phyloP scores from a whole-genome alignment of 2,797 vertebrate species.

The Orientallactaga sibirica region DNA sequence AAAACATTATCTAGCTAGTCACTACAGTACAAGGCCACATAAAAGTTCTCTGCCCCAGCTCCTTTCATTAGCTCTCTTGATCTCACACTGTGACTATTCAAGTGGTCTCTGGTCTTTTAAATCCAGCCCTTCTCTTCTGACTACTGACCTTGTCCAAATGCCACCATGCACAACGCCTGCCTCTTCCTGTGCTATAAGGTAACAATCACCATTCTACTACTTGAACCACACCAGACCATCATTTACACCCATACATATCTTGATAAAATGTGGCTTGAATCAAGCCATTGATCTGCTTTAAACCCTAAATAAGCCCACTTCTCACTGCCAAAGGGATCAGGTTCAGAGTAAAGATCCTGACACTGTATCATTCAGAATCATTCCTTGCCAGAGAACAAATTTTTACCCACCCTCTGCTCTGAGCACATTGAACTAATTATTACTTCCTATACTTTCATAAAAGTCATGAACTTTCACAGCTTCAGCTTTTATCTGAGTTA shows the following conservation, averaged over 20 bases:
- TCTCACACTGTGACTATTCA: neutral
- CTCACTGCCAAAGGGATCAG: neutral
- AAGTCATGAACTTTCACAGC: conserved; percentile 43
- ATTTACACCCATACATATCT: neutral
- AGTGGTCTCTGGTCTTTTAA: neutral
- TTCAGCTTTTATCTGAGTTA: conserved; percentile 47
- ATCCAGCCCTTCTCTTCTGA: neutral
- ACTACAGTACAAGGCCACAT: neutral
- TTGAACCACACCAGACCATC: neutral
- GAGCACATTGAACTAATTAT: conserved; percentile 16
- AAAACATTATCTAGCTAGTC: neutral
- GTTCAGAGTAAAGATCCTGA: conserved; percentile 2
- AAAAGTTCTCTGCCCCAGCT: neutral
- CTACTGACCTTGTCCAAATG: neutral
- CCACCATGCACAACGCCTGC: neutral
- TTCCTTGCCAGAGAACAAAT: conserved; percentile 50
- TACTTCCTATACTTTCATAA: conserved; percentile 23
- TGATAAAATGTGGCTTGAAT: neutral
- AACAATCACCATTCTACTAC: neutral
- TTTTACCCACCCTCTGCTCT: neutral
- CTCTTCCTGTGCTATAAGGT: neutral
- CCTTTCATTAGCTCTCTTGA: neutral
- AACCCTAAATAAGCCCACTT: neutral
- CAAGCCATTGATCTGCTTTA: neutral
- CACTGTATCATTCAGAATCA: neutral